These are phyloP conservation scores for Chaunax sp. DNA, from an alignment of 2,797 vertebrate species.

Conservation along the genomic window DNA sequence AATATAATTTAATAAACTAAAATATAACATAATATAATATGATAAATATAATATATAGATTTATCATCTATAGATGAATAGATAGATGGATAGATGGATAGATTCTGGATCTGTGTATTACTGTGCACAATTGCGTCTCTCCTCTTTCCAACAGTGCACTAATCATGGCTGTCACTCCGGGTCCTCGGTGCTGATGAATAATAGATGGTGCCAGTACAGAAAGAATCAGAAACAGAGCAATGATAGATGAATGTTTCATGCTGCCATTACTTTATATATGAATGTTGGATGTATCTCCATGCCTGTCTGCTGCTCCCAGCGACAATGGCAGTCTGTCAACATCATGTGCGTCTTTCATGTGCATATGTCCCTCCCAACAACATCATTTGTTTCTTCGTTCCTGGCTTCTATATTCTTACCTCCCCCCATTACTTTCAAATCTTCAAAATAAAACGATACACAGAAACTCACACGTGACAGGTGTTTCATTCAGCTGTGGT, in stretches of 20 bases:
- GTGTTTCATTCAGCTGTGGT: background rate
- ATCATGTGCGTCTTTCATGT: slow-evolving; percentile 44
- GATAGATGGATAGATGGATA: background rate
- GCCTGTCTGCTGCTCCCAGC: slow-evolving; percentile 29
- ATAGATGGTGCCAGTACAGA: slow-evolving; percentile 69
- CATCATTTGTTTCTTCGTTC: slow-evolving; percentile 3
- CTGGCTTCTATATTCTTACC: background rate
- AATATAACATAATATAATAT: too few species aligned
- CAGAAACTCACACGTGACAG: background rate
- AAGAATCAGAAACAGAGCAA: slow-evolving; percentile 52
- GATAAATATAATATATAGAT: too few species aligned
- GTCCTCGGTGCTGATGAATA: slow-evolving; percentile 63
- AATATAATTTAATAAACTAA: too few species aligned
- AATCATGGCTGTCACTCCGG: slow-evolving; percentile 39
- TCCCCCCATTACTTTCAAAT: slow-evolving; percentile 17
- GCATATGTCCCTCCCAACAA: background rate
- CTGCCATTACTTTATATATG: slow-evolving; percentile 53
- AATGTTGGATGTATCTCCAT: slow-evolving; percentile 39
- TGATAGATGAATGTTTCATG: slow-evolving; percentile 70
- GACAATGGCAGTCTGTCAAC: slow-evolving; percentile 33
- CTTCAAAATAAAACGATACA: background rate
- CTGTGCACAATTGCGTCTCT: slow-evolving; percentile 12
- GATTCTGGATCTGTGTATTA: slow-evolving; percentile 4
- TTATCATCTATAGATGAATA: too few species aligned
- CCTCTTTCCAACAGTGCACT: slow-evolving; percentile 38